Evolutionary conservation across 2,888 invertebrate species (phyloP), one percentile per base, ranked within the genome.

Genomic region (Acanthosoma haemorrhoidale): DNA sequence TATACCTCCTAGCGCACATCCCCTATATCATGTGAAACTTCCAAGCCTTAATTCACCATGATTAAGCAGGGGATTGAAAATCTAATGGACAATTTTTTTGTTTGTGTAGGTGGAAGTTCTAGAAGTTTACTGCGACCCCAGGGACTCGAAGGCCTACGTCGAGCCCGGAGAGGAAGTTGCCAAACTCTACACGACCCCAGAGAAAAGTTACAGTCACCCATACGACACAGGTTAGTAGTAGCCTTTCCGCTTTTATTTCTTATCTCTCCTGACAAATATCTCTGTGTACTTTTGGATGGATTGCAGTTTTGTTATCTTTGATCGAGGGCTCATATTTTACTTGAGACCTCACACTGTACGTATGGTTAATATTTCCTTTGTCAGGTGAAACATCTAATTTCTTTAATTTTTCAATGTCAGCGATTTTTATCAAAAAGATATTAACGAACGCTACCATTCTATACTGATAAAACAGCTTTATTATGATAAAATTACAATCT

Each of bases 51-150:
- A 25, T 51, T 25, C 51, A 25, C 51, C 29, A 25, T 51, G 51
- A 51, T 51, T 51, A 51, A 51, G 51, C 29, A n/a, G 51, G 51
- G 51, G 4, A 51, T 51, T 25, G 51, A 25, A 51, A 43, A 51
- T 51, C 51, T 51, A 25, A 51, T 43, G 2, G 16, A n/a, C 13
- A 11, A 8, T 43, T n/a, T 51, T 25, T 51, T 25, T 25, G 13
- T 51, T 68, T 18, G 15, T 71, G 71, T 84, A 88, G 87, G 85
- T 89, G 76, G 87, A 88, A 80, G 85, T 89, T 75, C 82, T 89
- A 79, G 89, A 89, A 79, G 86, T 87, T 70, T 89, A 89, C 79
- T 87, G 88, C 77, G 88, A 88, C 77, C 89, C 89, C 15, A 83
- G 87, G 74, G 89, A 89, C 79, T 88, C 87, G 77, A 81, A 80